These are phyloP conservation scores for Diadumene lineata DNA, from an alignment of 92 coral and sea anemone species.

Conservation along the genomic window DNA sequence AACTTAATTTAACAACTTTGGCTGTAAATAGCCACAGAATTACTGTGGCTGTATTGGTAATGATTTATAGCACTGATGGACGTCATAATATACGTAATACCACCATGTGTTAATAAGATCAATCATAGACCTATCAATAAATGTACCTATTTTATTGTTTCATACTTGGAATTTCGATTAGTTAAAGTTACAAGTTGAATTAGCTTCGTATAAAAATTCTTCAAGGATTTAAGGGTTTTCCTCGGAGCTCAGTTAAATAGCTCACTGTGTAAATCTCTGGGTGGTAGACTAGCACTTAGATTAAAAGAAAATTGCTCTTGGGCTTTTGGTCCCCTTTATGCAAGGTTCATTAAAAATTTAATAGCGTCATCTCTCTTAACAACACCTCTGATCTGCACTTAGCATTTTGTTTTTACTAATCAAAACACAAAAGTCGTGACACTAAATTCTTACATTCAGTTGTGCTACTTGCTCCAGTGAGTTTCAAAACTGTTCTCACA, in stretches of 20 bases:
- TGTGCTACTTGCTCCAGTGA: conserved; percentile 6
- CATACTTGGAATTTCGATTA: conserved; percentile 5
- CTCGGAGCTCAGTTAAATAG: neutral
- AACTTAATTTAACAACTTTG: neutral
- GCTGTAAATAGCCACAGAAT: conserved; percentile 7
- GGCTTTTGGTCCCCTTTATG: neutral
- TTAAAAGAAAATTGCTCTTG: neutral
- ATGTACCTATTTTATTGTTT: neutral
- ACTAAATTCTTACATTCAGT: neutral
- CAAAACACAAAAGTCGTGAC: conserved; percentile 7
- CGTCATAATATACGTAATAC: conserved; percentile 15
- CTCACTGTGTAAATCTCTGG: conserved; percentile 11
- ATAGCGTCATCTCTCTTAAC: neutral
- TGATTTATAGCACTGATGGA: neutral
- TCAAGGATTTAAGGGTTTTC: conserved; percentile 6
- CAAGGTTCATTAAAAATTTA: conserved; percentile 17
- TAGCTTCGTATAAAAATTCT: neutral
- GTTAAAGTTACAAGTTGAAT: neutral
- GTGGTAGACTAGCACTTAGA: conserved; percentile 3
- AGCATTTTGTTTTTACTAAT: neutral
- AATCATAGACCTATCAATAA: conserved; percentile 4
- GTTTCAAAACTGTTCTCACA: neutral
- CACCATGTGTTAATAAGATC: conserved; percentile 16
- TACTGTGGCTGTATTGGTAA: neutral
- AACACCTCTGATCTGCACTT: neutral